Percentiles rank a stretch among this genome's conserved stretches.
Conservation (phyloP, 2,888 invertebrate genomes). For the Cloeon dipterum region DNA sequence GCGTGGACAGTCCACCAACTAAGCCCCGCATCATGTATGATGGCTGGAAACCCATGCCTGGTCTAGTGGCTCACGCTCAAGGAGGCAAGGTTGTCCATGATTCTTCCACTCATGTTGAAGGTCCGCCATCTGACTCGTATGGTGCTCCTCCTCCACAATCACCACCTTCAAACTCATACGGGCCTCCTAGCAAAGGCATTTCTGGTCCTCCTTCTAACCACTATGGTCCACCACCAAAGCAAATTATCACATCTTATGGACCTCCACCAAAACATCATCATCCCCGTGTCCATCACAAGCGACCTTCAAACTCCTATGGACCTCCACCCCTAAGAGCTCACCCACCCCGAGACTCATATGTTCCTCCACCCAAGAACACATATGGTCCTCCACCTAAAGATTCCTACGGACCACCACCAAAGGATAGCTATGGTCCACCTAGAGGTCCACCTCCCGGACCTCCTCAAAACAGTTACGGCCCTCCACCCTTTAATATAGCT, state of each 20-base stretch:
- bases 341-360: slow-evolving; percentile 11
- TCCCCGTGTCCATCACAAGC: too few relatives aligned
- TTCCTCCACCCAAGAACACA: slow-evolving; percentile 17
- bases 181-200: slow-evolving; percentile 2
- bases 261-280: slow-evolving; percentile 3
- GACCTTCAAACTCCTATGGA: slow-evolving; percentile 12
- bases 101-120: slow-evolving; percentile 6
- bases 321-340: slow-evolving; percentile 18
- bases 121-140: slow-evolving; percentile 7
- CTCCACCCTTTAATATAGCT: slow-evolving; percentile 1
- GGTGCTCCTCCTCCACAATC: slow-evolving; percentile 9
- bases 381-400: slow-evolving; percentile 2
- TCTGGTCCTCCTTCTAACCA: slow-evolving; percentile 4
- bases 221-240: not conserved
- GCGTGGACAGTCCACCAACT: slow-evolving; percentile 3
- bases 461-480: slow-evolving; percentile 2
- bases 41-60: slow-evolving; percentile 70
- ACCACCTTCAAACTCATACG: slow-evolving; percentile 3
- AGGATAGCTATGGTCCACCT: slow-evolving; percentile 2
- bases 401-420: slow-evolving; percentile 4
- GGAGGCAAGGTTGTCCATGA: slow-evolving; percentile 11
- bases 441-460: slow-evolving; percentile 4
- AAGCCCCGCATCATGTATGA: slow-evolving; percentile 19
- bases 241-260: slow-evolving; percentile 1
- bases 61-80: slow-evolving; percentile 19